Evolutionary conservation across 2,888 invertebrate species (phyloP), one percentile per base, ranked within the genome.

Genomic region (Sepioteuthis lessoniana): DNA sequence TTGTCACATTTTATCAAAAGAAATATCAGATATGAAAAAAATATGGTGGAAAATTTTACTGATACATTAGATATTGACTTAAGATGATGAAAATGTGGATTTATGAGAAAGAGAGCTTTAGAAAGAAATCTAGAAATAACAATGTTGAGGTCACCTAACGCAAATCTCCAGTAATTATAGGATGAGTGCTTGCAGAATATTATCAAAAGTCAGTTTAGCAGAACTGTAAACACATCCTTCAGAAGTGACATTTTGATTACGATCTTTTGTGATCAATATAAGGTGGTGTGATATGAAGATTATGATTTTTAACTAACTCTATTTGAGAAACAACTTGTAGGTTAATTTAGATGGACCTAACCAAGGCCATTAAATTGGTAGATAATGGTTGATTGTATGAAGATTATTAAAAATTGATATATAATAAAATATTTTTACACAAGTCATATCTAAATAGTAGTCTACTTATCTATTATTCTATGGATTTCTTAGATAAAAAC

Each of bases 131-230:
- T n/a, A 76, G n/a, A 76, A 76, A 76, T 76, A 76, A 76, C 76
- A 76, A 76, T 76, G n/a, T n/a, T 76, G 76, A 76, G 76, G 76
- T 76, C 76, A 76, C 16, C 16, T 1, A n/a, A 35, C 16, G 76
- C n/a, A 76, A 35, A 76, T 76, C 76, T 76, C n/a, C n/a, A 76
- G 76, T 76, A 76, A 76, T 76, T 76, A 76, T 76, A n/a, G 76
- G 76, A 76, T 76, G 76, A 76, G n/a, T 76, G 16, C 16, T 76
- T 76, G 16, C 2, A 76, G 76, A 76, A 76, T 76, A 76, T n/a
- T 35, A 76, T 76, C n/a, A 76, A 76, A 19, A 76, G 16, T 76
- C n/a, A n/a, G n/a, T 76, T 76, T 76, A 76, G 35, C 16, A 76
- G 76, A n/a, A 76, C 76, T 76, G 35, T 16, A 76, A 76, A n/a